Conservation (phyloP, 2,888 invertebrate genomes). For the Diaperis boleti region DNA sequence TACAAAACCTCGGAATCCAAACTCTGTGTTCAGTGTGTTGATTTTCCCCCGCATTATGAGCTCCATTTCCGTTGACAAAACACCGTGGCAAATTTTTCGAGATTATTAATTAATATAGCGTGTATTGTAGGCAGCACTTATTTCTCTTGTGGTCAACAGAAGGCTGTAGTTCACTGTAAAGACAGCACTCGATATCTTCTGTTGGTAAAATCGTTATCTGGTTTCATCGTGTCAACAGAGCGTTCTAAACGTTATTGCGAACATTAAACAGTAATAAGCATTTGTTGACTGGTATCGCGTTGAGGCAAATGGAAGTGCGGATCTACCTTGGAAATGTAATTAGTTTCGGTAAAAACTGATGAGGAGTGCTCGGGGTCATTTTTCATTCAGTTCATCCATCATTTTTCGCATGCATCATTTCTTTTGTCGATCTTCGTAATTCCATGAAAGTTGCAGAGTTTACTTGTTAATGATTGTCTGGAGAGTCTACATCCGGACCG, state of each 20-base stretch:
- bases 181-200: slow-evolving; percentile 30
- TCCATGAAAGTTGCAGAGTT: background rate
- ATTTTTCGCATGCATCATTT: slow-evolving; percentile 10
- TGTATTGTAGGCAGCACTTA: background rate
- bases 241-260: slow-evolving; percentile 1
- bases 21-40: background rate
- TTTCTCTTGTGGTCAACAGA: background rate
- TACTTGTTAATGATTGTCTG: background rate
- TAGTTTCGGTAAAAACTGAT: slow-evolving; percentile 4
- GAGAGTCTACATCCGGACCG: too few relatives aligned
- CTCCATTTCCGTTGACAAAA: background rate
- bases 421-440: background rate
- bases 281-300: slow-evolving; percentile 3
- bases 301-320: slow-evolving; percentile 5
- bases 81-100: background rate
- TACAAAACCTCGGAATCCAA: background rate
- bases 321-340: slow-evolving; percentile 6
- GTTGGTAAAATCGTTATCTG: slow-evolving; percentile 32
- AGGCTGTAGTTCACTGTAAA: slow-evolving; percentile 3
- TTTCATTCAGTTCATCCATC: slow-evolving; percentile 10
- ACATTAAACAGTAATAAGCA: slow-evolving; percentile 27
- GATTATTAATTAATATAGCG: background rate
- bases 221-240: slow-evolving; percentile 19
- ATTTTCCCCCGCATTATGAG: background rate
- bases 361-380: background rate